Conservation (phyloP, 2,113 vertebrate genomes). For the Nipponia nippon region DNA sequence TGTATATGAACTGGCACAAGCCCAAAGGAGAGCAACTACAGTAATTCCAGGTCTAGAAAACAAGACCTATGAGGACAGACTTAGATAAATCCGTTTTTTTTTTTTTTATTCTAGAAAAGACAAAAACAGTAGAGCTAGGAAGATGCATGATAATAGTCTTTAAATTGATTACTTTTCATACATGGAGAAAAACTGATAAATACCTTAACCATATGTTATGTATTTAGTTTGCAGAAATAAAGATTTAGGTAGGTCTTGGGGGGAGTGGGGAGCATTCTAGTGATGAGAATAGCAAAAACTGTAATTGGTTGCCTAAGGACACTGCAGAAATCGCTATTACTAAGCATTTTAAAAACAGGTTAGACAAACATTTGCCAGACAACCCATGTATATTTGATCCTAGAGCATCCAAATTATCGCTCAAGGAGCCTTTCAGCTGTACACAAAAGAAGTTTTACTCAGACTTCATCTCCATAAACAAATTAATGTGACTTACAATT, state of each 20-base stretch:
- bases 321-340: neutral
- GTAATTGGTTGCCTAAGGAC: neutral
- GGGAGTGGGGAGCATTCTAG: neutral
- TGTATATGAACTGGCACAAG: neutral
- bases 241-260: neutral
- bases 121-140: neutral
- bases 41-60: neutral
- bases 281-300: neutral
- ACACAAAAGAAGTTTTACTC: neutral
- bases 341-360: neutral
- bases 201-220: neutral
- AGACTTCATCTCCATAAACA: neutral
- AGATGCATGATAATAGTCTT: neutral
- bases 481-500: neutral
- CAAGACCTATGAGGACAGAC: neutral
- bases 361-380: neutral
- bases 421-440: neutral
- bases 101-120: neutral
- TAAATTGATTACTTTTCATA: neutral
- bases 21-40: neutral
- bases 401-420: neutral
- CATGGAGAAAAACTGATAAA: neutral
- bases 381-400: neutral
- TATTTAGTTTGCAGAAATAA: neutral
- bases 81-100: neutral